Percentiles rank a stretch among this genome's conserved stretches.
Evolutionary conservation across 2,888 invertebrate genomes (phyloP).

Genomic region (Platycnemis pennipes): DNA sequence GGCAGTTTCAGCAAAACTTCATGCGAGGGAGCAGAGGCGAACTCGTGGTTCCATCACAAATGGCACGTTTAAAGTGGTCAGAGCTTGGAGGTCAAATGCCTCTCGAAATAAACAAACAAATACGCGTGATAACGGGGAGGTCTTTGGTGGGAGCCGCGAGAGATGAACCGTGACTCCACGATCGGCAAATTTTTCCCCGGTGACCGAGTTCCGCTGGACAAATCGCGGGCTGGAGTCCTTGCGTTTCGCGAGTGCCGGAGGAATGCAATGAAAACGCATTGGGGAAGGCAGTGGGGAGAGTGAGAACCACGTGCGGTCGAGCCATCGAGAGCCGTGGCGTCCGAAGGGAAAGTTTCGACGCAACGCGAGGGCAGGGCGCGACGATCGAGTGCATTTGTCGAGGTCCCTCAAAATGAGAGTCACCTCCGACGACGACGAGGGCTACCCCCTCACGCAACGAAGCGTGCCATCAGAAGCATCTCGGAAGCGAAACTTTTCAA

Average conservation of each 20-base stretch:
- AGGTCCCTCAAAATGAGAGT: no score
- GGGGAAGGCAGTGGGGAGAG: neutral
- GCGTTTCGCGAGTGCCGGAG: neutral
- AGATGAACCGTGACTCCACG: neutral
- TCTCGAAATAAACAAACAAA: neutral
- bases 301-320: neutral
- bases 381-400: no score
- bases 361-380: neutral
- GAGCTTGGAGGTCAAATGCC: neutral
- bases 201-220: neutral
- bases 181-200: neutral
- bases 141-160: no score
- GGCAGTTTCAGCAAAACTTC: no score
- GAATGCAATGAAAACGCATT: neutral
- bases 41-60: neutral
- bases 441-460: no score
- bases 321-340: no score
- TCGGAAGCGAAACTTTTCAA: no score
- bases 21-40: neutral
- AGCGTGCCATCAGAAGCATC: no score
- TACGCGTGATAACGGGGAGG: neutral
- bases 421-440: no score
- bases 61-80: neutral
- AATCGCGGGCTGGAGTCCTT: neutral
- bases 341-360: neutral